A percentile compares a stretch with the other conserved stretches of the same genome.
Evolutionary conservation across 2,888 invertebrate genomes (phyloP).

Genomic region (Emmelina monodactyla): DNA sequence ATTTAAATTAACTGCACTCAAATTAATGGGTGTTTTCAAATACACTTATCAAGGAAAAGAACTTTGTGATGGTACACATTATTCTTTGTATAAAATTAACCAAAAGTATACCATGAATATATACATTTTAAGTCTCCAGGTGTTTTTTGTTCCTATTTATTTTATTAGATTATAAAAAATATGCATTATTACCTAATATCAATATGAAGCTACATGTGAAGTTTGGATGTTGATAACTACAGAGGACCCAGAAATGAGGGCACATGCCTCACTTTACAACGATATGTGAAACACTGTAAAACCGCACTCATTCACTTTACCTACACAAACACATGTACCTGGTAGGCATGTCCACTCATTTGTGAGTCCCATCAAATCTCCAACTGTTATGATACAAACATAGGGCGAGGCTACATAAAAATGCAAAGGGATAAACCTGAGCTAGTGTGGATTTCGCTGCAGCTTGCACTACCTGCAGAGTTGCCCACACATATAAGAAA

Average conservation of each 20-base stretch:
- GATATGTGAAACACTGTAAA: not conserved
- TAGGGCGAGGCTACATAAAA: slow-evolving; percentile 47
- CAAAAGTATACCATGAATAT: slow-evolving; percentile 61
- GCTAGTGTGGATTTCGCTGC: slow-evolving; percentile 23
- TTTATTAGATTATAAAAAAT: slow-evolving; percentile 61
- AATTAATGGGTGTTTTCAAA: slow-evolving; percentile 27
- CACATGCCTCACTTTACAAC: not conserved
- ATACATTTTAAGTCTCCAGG: slow-evolving; percentile 57
- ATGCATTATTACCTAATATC: slow-evolving; percentile 59
- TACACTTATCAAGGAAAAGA: slow-evolving; percentile 40
- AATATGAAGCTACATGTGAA: slow-evolving; percentile 59
- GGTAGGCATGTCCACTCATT: not conserved
- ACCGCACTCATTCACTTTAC: not conserved
- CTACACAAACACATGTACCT: not conserved
- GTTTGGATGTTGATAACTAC: not conserved
- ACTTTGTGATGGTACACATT: slow-evolving; percentile 56
- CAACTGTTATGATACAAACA: slow-evolving; percentile 1
- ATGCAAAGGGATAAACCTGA: slow-evolving; percentile 32
- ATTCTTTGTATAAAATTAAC: slow-evolving; percentile 62
- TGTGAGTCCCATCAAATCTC: not conserved
- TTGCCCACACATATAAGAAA: slow-evolving; percentile 39
- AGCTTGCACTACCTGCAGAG: slow-evolving; percentile 19
- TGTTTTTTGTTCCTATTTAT: slow-evolving; percentile 53
- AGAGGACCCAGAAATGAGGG: not conserved
- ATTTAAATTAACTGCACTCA: slow-evolving; percentile 32